Evolutionary conservation across 2,888 invertebrate species (phyloP), one percentile per base, ranked within the genome.

Genomic region (Xanthia icteritia): DNA sequence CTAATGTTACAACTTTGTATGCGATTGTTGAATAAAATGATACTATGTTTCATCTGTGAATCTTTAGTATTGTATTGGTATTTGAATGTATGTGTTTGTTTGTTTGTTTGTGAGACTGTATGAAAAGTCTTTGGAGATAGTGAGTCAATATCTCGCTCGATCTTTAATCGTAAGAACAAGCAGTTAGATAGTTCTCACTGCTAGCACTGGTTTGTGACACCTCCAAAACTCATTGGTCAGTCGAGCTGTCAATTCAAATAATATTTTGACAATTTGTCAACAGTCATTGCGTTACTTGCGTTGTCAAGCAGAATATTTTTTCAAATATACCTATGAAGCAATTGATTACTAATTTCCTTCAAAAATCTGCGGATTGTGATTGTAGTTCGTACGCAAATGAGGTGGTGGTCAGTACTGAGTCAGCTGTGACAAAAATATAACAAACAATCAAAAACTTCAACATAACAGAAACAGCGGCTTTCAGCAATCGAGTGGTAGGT

Each of bases 1-100:
- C 83, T 86, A 84, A 84, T 84, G 84, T 76, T 39, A 42, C 87
- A 84, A 86, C 61, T 86, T 83, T 63, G 77, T 76, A 73, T 80
- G 61, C 77, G 61, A 74, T 73, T 61, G 76, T 69, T 86, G 87
- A 84, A 85, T 86, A 86, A 85, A 86, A 86, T 76, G 65, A 76
- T 76, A 77, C 58, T 80, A 74, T 79, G 70, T 86, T 84, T 76
- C 68, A 83, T 74, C 58, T 76, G 67, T 23, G 73, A 27, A 71
- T 81, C 60, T 79, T 80, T 31, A 13, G 13, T 70, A 36, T 73
- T 56, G 54, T 56, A 56, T 73, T 73, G 69, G 51, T 58, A 20
- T 66, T 61, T 31, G 17, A 48, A 65, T 76, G n/a, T n/a, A 23
- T 63, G n/a, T 82, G 61, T 85, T 74, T 73, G 31, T 31, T 74